Base-by-base conservation (phyloP, 1,140 invertebrate genomes). In the Drosophila chauvacae region DNA sequence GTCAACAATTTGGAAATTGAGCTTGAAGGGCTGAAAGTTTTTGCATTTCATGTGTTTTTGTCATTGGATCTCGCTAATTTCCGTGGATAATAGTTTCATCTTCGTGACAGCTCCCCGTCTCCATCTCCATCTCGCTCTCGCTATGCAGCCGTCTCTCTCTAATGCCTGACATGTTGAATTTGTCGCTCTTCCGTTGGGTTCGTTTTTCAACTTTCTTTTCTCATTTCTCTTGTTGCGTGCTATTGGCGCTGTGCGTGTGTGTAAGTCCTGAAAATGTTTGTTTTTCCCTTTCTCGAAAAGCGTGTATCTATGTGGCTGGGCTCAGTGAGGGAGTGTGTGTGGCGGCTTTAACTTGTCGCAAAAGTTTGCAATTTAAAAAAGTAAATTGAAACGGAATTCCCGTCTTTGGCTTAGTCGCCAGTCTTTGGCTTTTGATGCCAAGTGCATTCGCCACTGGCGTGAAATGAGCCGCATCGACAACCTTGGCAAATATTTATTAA, bases 21-120 rank as follows among this genome's bases (percentile, higher is more conserved):
- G 71, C 84, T 73, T 80, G 77, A 88, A 39, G 63, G 42, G 50
- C 55, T 55, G 80, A 87, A 87, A 87, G 72, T 87, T 88, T 77
- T 74, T 83, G 72, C 80, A 80, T 83, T 83, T 83, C 71, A 83
- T 87, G 84, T 88, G 80, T 87, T 83, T 73, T 88, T 88, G 84
- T 64, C 71, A 73, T 77, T 66, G 84, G 62, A 84, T 62, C 72
- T 66, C 84, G 84, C 84, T 87, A 88, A 87, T 87, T 87, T 87
- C 83, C 83, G 76, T 83, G 83, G 83, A 86, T 86, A 86, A 86
- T 86, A 86, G 83, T 86, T 86, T 87, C 83, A 83, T 87, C 80
- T 87, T 80, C 81, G 77, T 85, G 81, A 73, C 69, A 71, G 45
- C 41, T 48, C n/a, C 35, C 44, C 74, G 41, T 56, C 50, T 53